Base-by-base conservation (phyloP, 2,888 invertebrate genomes). In the Xestoiulus laeticollis region DNA sequence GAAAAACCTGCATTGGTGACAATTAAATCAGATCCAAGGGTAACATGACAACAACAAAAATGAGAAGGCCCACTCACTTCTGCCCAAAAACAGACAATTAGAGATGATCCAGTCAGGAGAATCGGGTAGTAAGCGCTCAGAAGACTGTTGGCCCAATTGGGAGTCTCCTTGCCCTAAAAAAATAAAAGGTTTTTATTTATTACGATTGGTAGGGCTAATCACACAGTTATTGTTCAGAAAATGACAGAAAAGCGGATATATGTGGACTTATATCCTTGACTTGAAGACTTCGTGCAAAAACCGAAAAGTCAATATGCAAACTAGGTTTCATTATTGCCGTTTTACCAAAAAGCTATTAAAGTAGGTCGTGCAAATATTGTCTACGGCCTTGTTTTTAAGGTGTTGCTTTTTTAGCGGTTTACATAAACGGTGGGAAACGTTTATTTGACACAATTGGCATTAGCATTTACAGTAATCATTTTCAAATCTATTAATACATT, bases 41-140 rank as follows among this genome's bases (percentile, higher is more conserved):
- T 12, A 48, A 48, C 14, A 16, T 4, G 48, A 19, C 48, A 6
- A 2, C 22, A 59, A 22, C 43, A 48, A 3, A 19, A 12, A 82
- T 10, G 12, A 82, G 32, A 82, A 12, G 82, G 82, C n/a, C 12
- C 26, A 87, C 68, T 87, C 33, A 96, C 96, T 95, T 98, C 97
- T 78, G 97, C 97, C 97, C 97, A 97, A 92, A 97, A 96, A 92
- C 98, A 98, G 89, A 97, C 97, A 90, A 98, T 96, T 89, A 97
- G 94, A 0, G 97, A 97, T 0, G 97, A 96, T 87, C 97, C 96
- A 14, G 97, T 96, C 94, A 97, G 94, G 88, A 97, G 93, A 84
- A 98, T 93, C 0, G 97, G 97, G 92, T 97, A 98, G 93, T 97
- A 98, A 0, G 97, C 97, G 33, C 96, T 96, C 90, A 97, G 94